Evolutionary conservation across 1,140 invertebrate genomes (phyloP).

Genomic region (Pachyrhynchus sulphureomaculatus): DNA sequence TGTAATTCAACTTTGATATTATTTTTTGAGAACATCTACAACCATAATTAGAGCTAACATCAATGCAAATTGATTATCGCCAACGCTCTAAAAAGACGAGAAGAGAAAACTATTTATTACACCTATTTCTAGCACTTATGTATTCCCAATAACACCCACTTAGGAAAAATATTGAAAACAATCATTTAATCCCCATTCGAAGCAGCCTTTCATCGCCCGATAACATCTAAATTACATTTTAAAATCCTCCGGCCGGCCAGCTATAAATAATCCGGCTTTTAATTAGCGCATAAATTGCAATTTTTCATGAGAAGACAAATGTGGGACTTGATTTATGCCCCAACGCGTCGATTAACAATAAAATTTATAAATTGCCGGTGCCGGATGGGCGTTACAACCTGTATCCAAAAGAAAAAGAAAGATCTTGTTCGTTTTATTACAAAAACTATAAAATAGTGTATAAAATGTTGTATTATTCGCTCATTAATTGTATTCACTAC

Average conservation of each 20-base stretch:
- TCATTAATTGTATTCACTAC: too few species aligned
- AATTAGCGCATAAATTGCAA: conserved; percentile 32
- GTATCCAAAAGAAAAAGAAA: not conserved
- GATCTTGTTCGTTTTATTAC: not conserved
- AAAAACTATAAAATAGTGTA: too few species aligned
- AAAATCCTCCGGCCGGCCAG: conserved; percentile 18
- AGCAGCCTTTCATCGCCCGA: conserved; percentile 28
- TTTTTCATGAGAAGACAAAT: conserved; percentile 25
- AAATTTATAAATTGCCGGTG: conserved; percentile 19
- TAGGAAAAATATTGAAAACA: conserved; percentile 22
- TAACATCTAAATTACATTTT: conserved; percentile 31
- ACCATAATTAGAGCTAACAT: too few species aligned
- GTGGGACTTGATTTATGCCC: conserved; percentile 27
- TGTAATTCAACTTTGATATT: too few species aligned
- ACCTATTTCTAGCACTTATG: not conserved
- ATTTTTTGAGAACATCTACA: too few species aligned
- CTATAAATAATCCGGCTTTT: conserved; percentile 28
- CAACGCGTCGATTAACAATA: conserved; percentile 11
- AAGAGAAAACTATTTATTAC: not conserved
- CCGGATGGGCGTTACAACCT: not conserved
- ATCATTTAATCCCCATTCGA: conserved; percentile 23
- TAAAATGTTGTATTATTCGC: too few species aligned
- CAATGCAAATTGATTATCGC: too few species aligned
- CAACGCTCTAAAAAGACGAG: too few species aligned
- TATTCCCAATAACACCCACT: conserved; percentile 7